Conservation (phyloP, 2,888 invertebrate genomes). For the Melangyna quadrimaculata region DNA sequence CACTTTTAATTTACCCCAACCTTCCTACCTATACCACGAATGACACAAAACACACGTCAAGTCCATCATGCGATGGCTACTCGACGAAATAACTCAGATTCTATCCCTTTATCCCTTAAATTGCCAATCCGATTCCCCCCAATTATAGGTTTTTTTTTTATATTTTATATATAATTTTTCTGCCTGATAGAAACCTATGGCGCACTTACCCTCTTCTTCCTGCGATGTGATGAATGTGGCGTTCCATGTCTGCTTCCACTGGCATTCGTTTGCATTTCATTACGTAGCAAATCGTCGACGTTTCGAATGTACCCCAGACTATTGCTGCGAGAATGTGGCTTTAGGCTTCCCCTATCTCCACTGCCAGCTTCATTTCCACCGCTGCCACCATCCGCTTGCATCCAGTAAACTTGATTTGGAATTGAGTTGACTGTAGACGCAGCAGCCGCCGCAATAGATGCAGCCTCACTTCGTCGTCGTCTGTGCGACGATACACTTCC, state of each 20-base stretch:
- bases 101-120: conserved; percentile 5
- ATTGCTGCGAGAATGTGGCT: conserved; percentile 76
- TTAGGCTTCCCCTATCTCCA: conserved; percentile 31
- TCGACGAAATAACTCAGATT: background rate
- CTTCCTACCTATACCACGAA: background rate
- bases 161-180: background rate
- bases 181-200: background rate
- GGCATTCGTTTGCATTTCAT: conserved; percentile 74
- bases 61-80: conserved; percentile 13
- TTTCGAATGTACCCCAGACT: conserved; percentile 79
- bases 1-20: conserved; percentile 52
- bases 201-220: conserved; percentile 78
- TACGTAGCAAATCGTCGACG: conserved; percentile 77
- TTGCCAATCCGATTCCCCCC: conserved; percentile 9
- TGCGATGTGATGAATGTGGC: conserved; percentile 76
- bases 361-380: conserved; percentile 7
- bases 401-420: conserved; percentile 79
- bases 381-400: conserved; percentile 75
- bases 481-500: conserved; percentile 72
- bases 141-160: conserved; percentile 3
- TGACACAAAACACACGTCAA: conserved; percentile 13
- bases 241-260: conserved; percentile 74
- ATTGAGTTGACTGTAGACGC: conserved; percentile 70
- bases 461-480: conserved; percentile 50
- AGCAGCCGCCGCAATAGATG: conserved; percentile 25